Base-by-base conservation (phyloP, 1,140 invertebrate genomes). In the Trichogramma pretiosum region DNA sequence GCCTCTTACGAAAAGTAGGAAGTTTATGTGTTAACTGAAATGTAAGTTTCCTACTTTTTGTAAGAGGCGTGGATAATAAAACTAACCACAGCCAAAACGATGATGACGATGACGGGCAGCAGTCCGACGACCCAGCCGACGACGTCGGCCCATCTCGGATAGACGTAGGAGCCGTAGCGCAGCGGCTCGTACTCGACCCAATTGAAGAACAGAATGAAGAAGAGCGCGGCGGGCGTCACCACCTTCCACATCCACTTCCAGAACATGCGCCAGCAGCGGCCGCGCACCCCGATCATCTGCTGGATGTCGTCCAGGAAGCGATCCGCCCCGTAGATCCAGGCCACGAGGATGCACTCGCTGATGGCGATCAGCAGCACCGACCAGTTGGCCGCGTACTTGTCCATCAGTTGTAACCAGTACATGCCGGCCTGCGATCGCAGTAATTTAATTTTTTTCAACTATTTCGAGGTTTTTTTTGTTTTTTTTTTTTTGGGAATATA, bases 311-410 rank as follows among this genome's bases (percentile, higher is more conserved):
- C 76, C 32, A 86, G 73, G 60, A 90, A 90, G 30, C 85, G 77
- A 59, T 88, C 81, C 1, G 85, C 81, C 0, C 87, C 87, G 62
- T 90, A 90, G 3, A 90, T 77, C 84, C 85, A 90, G 9, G 81
- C 81, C 23, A 91, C 81, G 0, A 87, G 74, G 35, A 88, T 77
- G 44, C 85, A 82, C 65, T 91, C 87, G 23, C 76, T 74, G 35
- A 89, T 84, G 8, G 86, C 87, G 52, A 90, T 88, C 10, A 90
- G 70, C 33, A 89, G 68, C 1, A 89, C 87, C 14, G 85, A 87
- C 80, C 85, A 90, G 60, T 87, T 89, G 14, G 87, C 87, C 1
- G 87, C 85, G 59, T 91, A 89, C 54, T 86, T 87, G 57, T 90
- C 87, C 81, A 90, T 87, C 46, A 91, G 58, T 59, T 89, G 84